phyloP scores from a whole-genome alignment of 2,797 vertebrate species.

The Alca torda region DNA sequence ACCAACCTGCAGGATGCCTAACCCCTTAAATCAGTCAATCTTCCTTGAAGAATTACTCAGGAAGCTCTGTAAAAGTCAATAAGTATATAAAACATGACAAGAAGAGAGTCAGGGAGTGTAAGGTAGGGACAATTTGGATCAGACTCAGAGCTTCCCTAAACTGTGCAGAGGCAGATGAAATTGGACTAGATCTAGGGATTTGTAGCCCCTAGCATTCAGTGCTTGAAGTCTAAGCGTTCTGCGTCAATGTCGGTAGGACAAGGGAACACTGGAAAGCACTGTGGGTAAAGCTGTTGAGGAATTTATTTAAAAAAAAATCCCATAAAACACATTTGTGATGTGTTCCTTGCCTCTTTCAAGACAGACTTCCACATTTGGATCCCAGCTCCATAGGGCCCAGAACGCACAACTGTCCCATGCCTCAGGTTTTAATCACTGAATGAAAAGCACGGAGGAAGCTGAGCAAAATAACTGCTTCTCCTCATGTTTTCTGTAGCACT shows the following conservation, averaged over 20 bases:
- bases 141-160: neutral
- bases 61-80: slow-evolving; percentile 55
- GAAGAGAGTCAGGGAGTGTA: neutral
- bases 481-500: neutral
- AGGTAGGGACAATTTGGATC: slow-evolving; percentile 33
- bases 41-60: slow-evolving; percentile 46
- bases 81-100: slow-evolving; percentile 27
- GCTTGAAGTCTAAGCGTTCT: neutral
- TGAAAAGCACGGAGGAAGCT: neutral
- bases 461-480: neutral
- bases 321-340: neutral
- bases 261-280: neutral
- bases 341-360: neutral
- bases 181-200: slow-evolving; percentile 13
- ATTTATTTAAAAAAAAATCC: neutral
- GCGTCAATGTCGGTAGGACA: neutral
- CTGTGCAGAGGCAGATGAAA: neutral
- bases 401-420: neutral
- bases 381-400: neutral
- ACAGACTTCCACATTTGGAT: neutral
- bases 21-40: slow-evolving; percentile 37
- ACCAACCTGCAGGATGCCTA: slow-evolving; percentile 53
- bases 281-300: neutral
- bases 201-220: neutral
- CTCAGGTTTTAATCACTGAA: neutral